Conservation (phyloP, 1,140 invertebrate species). For the Drosophila melanica region DNA sequence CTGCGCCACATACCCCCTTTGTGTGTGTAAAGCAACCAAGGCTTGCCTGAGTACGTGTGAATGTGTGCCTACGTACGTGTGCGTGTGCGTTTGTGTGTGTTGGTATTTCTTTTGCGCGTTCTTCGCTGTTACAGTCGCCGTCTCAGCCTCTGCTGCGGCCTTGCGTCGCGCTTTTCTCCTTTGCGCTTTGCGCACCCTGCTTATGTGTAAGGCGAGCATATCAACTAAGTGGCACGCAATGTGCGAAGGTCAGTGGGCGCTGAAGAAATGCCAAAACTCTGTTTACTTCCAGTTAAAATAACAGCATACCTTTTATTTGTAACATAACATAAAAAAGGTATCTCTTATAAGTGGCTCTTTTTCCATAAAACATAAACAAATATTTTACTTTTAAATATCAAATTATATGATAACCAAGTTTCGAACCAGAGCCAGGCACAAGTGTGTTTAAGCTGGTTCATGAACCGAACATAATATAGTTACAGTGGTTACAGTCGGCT, state of each 20-base stretch:
- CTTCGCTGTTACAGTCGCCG: constrained; percentile 32
- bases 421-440: too few relatives aligned
- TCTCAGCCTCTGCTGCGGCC: constrained; percentile 42
- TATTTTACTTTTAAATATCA: too few relatives aligned
- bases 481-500: too few relatives aligned
- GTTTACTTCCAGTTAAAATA: too few relatives aligned
- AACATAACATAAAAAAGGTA: too few relatives aligned
- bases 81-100: constrained; percentile 20
- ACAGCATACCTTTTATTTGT: too few relatives aligned
- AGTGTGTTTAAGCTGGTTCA: too few relatives aligned
- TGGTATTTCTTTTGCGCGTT: constrained; percentile 52
- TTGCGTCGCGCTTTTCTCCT: constrained; percentile 57
- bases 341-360: too few relatives aligned
- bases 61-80: constrained; percentile 2
- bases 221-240: constrained; percentile 9
- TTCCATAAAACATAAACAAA: too few relatives aligned
- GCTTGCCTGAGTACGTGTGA: constrained; percentile 5
- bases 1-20: neutral
- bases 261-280: neutral
- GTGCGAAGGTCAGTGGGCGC: constrained; percentile 11
- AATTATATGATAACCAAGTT: too few relatives aligned
- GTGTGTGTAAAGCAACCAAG: constrained; percentile 28
- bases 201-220: constrained; percentile 29
- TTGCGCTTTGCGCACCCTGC: constrained; percentile 34
- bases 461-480: too few relatives aligned